Evolutionary conservation across 2,113 vertebrate species (phyloP), one percentile per base, ranked within the genome.

Genomic region (Oenanthe melanoleuca): DNA sequence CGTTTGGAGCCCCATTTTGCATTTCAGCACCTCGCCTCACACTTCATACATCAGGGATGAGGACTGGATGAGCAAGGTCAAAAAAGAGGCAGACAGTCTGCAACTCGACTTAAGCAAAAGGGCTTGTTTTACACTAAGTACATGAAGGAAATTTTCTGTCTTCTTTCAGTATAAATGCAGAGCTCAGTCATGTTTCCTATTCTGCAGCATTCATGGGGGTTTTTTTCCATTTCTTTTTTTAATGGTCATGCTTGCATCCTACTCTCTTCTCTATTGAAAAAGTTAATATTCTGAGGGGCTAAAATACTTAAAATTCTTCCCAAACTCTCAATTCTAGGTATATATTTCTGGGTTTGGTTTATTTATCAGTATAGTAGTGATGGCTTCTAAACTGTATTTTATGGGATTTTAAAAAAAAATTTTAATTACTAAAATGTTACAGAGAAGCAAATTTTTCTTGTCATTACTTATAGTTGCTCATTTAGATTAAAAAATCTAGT

Each of bases 141-240:
- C 26, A 7, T 3, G 11, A 65, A 45, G 34, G 29, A 66, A 59
- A 80, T 78, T 63, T 77, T 85, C 38, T 86, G 24, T 52, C 38
- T 71, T 66, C 33, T 60, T 55, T 72, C n/a, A 47, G n/a, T 31
- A 0, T 9, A 47, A 73, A 18, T 25, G 40, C 40, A 44, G 24
- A 66, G 26, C 20, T 95, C 67, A 60, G 47, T 38, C n/a, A 4
- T 47, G 9, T 26, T 79, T 26, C 59, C 26, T 29, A 9, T n/a
- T 88, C 55, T 42, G 60, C 26, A 23, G 21, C 18, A 25, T 26
- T 73, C 6, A 3, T 0, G 0, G 17, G 0, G 0, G 17, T 0
- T 5, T 1, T 22, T 24, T 86, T 86, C 31, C 4, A 15, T 77
- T 85, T 63, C 4, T 66, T 47, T 69, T 75, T 69, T 59, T 28